Conservation (phyloP, 2,888 invertebrate species). For the Ectobius pallidus region DNA sequence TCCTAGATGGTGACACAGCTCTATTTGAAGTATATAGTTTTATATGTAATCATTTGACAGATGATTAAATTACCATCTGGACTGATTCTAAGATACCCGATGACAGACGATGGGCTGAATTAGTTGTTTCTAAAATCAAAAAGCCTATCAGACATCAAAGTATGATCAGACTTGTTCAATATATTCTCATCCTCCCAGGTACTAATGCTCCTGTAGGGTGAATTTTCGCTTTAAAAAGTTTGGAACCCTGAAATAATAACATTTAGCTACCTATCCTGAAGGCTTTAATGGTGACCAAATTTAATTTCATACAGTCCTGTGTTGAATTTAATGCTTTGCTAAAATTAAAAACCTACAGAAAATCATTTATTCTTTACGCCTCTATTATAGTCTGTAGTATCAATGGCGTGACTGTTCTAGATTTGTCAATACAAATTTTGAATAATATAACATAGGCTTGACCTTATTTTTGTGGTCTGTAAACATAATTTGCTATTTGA, state of each 20-base stretch:
- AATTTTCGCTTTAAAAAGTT: neutral
- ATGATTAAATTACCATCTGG: neutral
- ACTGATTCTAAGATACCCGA: too few species aligned
- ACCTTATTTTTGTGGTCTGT: too few species aligned
- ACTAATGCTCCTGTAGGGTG: neutral
- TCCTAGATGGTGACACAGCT: neutral
- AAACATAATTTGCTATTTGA: too few species aligned
- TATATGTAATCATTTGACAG: neutral
- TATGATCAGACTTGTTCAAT: neutral
- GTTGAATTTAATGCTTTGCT: neutral
- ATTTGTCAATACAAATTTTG: too few species aligned
- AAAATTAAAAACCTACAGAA: neutral
- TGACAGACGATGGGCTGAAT: too few species aligned
- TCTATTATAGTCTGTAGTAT: too few species aligned
- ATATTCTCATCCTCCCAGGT: neutral
- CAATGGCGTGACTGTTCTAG: too few species aligned
- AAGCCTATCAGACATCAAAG: neutral
- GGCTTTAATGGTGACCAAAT: too few species aligned
- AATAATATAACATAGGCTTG: too few species aligned
- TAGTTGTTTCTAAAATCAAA: too few species aligned
- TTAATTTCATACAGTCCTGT: neutral
- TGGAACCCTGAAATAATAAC: neutral
- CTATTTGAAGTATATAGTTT: neutral
- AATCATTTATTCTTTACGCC: too few species aligned
- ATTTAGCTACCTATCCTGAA: neutral